phyloP scores from a whole-genome alignment of 1,140 invertebrate genomes.

The Drusus annulatus region DNA sequence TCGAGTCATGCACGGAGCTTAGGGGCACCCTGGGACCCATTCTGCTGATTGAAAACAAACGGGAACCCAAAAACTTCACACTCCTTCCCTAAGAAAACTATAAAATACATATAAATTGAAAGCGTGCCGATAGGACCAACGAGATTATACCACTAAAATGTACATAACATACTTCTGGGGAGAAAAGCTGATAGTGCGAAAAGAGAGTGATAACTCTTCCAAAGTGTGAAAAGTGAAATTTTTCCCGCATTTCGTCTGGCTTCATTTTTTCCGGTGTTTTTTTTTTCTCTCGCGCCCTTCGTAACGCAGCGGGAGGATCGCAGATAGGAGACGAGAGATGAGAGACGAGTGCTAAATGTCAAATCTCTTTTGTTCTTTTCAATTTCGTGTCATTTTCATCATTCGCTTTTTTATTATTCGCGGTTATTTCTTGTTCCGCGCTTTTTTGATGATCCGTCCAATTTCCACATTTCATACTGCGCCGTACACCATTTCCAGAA shows the following conservation, averaged over 20 bases:
- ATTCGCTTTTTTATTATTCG: conserved; percentile 23
- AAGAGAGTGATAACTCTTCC: conserved; percentile 10
- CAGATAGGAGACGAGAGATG: conserved; percentile 10
- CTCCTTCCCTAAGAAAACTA: conserved; percentile 42
- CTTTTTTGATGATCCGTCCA: conserved; percentile 20
- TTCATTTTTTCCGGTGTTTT: conserved; percentile 14
- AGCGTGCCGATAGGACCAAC: conserved; percentile 45
- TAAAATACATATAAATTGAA: conserved; percentile 56
- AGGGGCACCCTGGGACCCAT: conserved; percentile 30
- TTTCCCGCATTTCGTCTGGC: conserved; percentile 12
- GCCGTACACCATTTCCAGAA: neutral
- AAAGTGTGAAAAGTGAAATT: conserved; percentile 16
- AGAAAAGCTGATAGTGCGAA: conserved; percentile 25
- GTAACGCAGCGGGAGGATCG: neutral
- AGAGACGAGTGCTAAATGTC: conserved; percentile 38
- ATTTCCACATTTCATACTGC: neutral
- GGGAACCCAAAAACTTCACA: conserved; percentile 45
- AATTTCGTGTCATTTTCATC: conserved; percentile 38
- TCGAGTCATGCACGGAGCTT: conserved; percentile 37
- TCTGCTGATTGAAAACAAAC: conserved; percentile 50
- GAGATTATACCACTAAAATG: conserved; percentile 32
- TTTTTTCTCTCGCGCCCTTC: conserved; percentile 14
- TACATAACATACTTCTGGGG: conserved; percentile 9
- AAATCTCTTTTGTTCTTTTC: conserved; percentile 40
- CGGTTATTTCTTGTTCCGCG: conserved; percentile 22